A percentile compares a stretch with the other conserved stretches of the same genome.
Evolutionary conservation across 2,797 vertebrate species (phyloP).

Genomic region (Meriones psammophilus): DNA sequence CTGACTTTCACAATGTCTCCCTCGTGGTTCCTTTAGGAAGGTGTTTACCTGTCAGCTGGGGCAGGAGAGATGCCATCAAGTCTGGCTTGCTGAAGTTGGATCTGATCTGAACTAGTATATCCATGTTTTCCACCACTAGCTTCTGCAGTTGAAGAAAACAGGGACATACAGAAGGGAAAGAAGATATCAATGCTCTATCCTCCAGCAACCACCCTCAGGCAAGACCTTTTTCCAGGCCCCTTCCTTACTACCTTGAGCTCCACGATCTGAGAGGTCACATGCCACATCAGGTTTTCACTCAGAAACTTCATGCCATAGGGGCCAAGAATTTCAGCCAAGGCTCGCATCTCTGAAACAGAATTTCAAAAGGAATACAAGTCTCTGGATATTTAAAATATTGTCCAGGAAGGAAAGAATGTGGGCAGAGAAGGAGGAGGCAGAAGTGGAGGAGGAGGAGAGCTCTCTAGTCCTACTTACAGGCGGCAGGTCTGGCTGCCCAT

Average conservation of each 20-base stretch:
- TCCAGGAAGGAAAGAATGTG: constrained; percentile 43
- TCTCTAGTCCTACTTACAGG: background rate
- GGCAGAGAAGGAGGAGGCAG: background rate
- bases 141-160: constrained; percentile 89
- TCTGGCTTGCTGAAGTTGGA: constrained; percentile 92
- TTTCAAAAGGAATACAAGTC: constrained; percentile 8
- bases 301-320: constrained; percentile 96
- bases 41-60: constrained; percentile 91
- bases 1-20: background rate
- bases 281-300: constrained; percentile 97
- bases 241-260: constrained; percentile 93
- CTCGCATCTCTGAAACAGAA: constrained; percentile 90
- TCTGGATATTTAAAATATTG: constrained; percentile 36
- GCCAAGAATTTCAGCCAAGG: constrained; percentile 94
- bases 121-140: constrained; percentile 97
- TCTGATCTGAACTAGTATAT: constrained; percentile 95
- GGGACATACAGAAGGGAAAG: background rate
- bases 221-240: background rate
- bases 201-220: background rate
- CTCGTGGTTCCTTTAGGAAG: background rate
- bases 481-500: background rate
- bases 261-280: constrained; percentile 95
- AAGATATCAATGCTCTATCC: background rate
- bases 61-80: constrained; percentile 90
- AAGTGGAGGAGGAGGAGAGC: background rate